phyloP scores from a whole-genome alignment of 2,888 invertebrate species.

The Digitonthophagus gazella region DNA sequence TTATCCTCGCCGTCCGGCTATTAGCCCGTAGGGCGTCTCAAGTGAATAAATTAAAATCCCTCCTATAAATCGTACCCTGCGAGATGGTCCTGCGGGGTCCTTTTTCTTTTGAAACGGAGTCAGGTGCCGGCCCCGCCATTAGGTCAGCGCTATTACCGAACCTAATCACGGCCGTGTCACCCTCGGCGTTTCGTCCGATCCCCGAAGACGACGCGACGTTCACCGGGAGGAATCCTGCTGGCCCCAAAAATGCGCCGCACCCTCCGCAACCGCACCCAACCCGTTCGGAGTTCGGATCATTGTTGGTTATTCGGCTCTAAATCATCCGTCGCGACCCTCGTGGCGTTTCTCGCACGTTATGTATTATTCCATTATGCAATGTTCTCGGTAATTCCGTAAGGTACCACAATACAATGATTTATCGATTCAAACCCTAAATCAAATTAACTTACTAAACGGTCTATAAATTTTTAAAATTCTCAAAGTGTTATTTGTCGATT shows the following conservation, averaged over 20 bases:
- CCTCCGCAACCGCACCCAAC: slow-evolving; percentile 10
- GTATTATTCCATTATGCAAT: slow-evolving; percentile 26
- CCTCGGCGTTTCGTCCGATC: slow-evolving; percentile 38
- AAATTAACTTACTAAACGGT: too few species aligned
- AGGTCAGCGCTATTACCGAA: slow-evolving; percentile 19
- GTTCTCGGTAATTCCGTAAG: slow-evolving; percentile 16
- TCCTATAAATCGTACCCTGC: slow-evolving; percentile 49
- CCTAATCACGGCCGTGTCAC: slow-evolving; percentile 46
- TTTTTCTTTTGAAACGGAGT: slow-evolving; percentile 26
- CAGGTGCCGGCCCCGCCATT: slow-evolving; percentile 17
- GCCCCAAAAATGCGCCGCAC: neutral
- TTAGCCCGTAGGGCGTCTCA: slow-evolving; percentile 40
- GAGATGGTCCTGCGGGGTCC: slow-evolving; percentile 12
- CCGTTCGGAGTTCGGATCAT: slow-evolving; percentile 23
- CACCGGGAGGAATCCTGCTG: neutral
- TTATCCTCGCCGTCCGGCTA: slow-evolving; percentile 43
- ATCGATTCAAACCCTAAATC: too few species aligned
- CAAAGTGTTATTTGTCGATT: neutral
- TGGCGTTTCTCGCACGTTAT: slow-evolving; percentile 24
- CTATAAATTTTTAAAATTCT: too few species aligned
- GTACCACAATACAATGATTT: too few species aligned
- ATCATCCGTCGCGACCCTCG: slow-evolving; percentile 21
- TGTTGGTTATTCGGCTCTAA: slow-evolving; percentile 25
- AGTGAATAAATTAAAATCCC: slow-evolving; percentile 51
- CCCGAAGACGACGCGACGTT: slow-evolving; percentile 10